Conservation (phyloP, 2,888 invertebrate species). For the Ornithoptera priamus region DNA sequence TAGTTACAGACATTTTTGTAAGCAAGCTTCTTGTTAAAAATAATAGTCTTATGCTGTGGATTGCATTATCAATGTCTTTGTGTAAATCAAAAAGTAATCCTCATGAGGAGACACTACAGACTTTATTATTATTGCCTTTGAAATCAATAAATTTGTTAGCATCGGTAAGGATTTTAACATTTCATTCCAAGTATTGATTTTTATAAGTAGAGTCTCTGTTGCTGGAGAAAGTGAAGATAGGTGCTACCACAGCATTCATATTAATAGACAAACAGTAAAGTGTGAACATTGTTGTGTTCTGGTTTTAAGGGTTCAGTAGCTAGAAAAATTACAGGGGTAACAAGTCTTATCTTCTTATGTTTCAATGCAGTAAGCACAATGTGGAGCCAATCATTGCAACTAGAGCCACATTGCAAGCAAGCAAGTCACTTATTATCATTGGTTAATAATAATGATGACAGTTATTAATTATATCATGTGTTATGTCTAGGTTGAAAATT, state of each 20-base stretch:
- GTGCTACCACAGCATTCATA: no score
- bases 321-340: no score
- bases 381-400: no score
- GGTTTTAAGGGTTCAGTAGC: no score
- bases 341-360: no score
- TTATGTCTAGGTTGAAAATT: slow-evolving; percentile 44
- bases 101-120: slow-evolving; percentile 34
- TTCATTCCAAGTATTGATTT: neutral
- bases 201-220: neutral
- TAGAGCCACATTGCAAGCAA: no score
- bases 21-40: slow-evolving; percentile 40
- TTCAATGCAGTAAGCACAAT: no score
- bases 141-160: slow-evolving; percentile 39
- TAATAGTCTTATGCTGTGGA: slow-evolving; percentile 52
- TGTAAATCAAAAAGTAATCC: slow-evolving; percentile 35
- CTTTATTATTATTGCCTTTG: slow-evolving; percentile 58
- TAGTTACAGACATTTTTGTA: slow-evolving; percentile 38
- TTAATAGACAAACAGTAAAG: no score
- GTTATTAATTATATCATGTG: slow-evolving; percentile 2
- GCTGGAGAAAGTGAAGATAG: no score
- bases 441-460: no score
- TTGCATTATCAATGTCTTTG: slow-evolving; percentile 48
- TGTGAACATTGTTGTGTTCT: no score
- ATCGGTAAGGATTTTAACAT: slow-evolving; percentile 44
- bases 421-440: no score